These are phyloP conservation scores for Drosophila tanythrix DNA, from an alignment of 2,888 invertebrate species.

Conservation along the genomic window DNA sequence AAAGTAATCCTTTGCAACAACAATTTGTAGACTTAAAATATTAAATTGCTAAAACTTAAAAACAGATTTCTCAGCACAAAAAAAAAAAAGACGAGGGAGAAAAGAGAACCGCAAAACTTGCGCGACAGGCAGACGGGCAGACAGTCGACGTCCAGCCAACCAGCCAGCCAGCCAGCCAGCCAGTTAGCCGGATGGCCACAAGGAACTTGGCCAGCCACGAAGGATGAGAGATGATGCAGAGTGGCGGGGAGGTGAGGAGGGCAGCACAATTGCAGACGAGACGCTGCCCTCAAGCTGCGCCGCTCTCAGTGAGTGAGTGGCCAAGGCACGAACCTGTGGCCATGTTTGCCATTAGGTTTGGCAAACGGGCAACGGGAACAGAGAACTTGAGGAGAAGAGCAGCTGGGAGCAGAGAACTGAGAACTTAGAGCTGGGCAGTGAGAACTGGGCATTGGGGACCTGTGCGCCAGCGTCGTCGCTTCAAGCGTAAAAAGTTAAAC, in stretches of 20 bases:
- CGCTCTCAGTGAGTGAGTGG: conserved; percentile 36
- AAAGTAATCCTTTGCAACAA: conserved; percentile 72
- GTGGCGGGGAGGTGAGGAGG: background rate
- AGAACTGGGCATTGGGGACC: conserved; percentile 11
- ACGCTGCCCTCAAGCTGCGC: conserved; percentile 34
- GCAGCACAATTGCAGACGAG: conserved; percentile 45
- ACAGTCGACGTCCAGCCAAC: background rate
- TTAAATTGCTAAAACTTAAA: conserved; percentile 79
- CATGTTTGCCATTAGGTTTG: conserved; percentile 60
- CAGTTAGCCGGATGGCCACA: conserved; percentile 42
- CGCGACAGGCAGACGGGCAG: conserved; percentile 17
- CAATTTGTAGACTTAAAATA: conserved; percentile 79
- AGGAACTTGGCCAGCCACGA: conserved; percentile 32
- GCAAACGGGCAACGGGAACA: conserved; percentile 14
- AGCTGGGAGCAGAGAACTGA: background rate
- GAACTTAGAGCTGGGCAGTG: background rate
- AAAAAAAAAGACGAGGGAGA: conserved; percentile 12
- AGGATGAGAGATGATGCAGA: background rate
- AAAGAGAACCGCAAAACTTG: conserved; percentile 51
- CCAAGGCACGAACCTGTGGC: conserved; percentile 57
- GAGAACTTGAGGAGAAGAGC: background rate
- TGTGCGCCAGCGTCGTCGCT: conserved; percentile 42
- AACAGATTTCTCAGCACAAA: conserved; percentile 74
- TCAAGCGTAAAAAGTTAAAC: conserved; percentile 78
- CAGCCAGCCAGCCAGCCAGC: background rate